These are phyloP conservation scores for Fistularia commersonii DNA, from an alignment of 2,797 vertebrate species.

Conservation along the genomic window DNA sequence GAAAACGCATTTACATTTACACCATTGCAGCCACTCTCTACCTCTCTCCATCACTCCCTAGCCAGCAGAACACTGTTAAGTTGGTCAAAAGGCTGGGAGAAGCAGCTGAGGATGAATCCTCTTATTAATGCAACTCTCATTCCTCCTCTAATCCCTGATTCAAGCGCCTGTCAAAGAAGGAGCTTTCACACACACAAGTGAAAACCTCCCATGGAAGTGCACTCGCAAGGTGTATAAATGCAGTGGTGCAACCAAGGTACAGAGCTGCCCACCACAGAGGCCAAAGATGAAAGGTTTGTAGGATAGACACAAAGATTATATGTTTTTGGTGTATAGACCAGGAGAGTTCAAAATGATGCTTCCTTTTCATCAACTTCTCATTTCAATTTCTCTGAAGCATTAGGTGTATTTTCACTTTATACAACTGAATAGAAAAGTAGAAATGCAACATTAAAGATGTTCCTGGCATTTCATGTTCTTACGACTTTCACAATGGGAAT, in stretches of 20 bases:
- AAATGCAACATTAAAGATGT: no score
- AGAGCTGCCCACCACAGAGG: conserved; percentile 7
- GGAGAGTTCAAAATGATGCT: conserved; percentile 10
- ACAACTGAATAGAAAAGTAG: no score
- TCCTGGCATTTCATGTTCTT: no score
- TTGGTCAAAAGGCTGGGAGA: conserved; percentile 40
- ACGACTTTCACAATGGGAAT: no score
- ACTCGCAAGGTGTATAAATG: conserved; percentile 17
- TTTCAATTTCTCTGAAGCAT: not conserved
- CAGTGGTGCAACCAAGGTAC: conserved; percentile 6
- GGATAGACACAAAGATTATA: conserved; percentile 12
- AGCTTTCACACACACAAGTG: conserved; percentile 41
- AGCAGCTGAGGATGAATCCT: conserved; percentile 47
- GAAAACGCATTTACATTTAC: conserved; percentile 58
- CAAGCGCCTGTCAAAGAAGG: conserved; percentile 71
- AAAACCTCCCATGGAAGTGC: conserved; percentile 41
- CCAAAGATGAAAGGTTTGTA: conserved; percentile 46
- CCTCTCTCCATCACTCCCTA: conserved; percentile 16
- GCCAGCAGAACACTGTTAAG: conserved; percentile 47
- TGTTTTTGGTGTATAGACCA: conserved; percentile 1
- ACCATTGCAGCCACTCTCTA: conserved; percentile 27
- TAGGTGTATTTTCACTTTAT: no score
- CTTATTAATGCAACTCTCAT: conserved; percentile 65
- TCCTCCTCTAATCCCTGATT: conserved; percentile 58
- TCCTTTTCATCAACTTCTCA: conserved; percentile 7